A percentile compares a stretch with the other conserved stretches of the same genome.
These are phyloP conservation scores for Propithecus coquereli DNA, from an alignment of 2,113 vertebrate species.

Conservation along the genomic window DNA sequence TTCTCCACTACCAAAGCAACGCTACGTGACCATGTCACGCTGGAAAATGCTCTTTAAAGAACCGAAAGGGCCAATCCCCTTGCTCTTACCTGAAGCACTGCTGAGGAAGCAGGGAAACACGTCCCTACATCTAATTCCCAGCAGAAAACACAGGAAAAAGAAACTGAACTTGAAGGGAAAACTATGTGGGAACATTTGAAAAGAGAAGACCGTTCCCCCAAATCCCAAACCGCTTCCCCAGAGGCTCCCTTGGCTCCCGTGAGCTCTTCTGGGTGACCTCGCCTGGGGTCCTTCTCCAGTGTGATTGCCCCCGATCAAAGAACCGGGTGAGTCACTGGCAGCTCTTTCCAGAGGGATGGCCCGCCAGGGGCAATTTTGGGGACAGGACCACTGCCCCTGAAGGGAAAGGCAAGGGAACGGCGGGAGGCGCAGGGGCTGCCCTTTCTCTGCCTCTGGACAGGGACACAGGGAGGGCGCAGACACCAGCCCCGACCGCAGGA, in stretches of 20 bases:
- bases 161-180: not conserved
- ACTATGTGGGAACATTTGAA: not conserved
- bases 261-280: too few species aligned
- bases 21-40: accelerated
- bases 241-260: not conserved
- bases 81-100: too few species aligned
- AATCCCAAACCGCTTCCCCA: too few species aligned
- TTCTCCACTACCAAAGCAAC: not conserved
- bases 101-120: not conserved
- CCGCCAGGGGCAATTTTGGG: not conserved
- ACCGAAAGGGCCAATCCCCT: accelerated
- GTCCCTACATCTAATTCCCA: too few species aligned
- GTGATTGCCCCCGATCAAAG: not conserved
- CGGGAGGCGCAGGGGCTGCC: not conserved
- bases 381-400: not conserved
- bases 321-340: not conserved
- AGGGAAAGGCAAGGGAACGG: not conserved
- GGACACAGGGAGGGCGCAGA: not conserved
- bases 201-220: not conserved
- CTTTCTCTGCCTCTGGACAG: not conserved
- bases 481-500: not conserved
- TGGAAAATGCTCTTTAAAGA: not conserved
- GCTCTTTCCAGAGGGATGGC: not conserved
- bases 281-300: not conserved
- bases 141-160: not conserved